Evolutionary conservation across 1,140 invertebrate genomes (phyloP), one percentile per base, ranked within the genome.

Genomic region (Sarcophaga peregrina): DNA sequence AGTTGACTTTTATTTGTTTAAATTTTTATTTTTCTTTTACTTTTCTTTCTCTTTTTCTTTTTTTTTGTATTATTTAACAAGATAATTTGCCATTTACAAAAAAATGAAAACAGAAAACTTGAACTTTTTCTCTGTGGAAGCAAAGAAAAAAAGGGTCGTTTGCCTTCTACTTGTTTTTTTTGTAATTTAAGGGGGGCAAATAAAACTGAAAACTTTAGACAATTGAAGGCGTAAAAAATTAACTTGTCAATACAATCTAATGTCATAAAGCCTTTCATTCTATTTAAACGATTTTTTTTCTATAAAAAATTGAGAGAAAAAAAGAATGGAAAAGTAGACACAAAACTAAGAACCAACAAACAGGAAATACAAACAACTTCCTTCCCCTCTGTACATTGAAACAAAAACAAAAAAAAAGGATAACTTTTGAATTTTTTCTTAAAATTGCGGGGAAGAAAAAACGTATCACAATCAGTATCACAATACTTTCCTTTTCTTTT

Each of bases 181-280:
- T 37, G 25, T 37, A 37, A 37, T 37, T 37, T 37, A 37, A 37
- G 6, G 17, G 52, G 52, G 54, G n/a, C 58, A 37, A 37, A 37
- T 37, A 37, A 37, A 37, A 37, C 25, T 37, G 25, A 37, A 37
- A 37, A 37, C 25, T 17, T 17, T 50, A 46, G 50, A 78, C 75
- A 78, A 78, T 52, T 78, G 75, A 78, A 78, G 75, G 75, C 75
- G 75, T 78, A 78, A 78, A 78, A 78, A 78, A 78, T 78, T 78
- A 78, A 52, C 47, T 78, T 78, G 75, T 78, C 75, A 78, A 78
- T 78, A 78, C n/a, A 68, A 68, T 20, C 6, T 68, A 68, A 68
- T 20, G 62, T 52, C 75, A 50, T 50, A 78, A 20, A 52, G n/a
- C 20, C 47, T 76, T 6, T 73, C 50, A 52, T 68, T 68, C 25